A percentile compares a stretch with the other conserved stretches of the same genome.
These are phyloP conservation scores for Rhodeus uyekii DNA, from an alignment of 2,797 vertebrate species.

Conservation along the genomic window DNA sequence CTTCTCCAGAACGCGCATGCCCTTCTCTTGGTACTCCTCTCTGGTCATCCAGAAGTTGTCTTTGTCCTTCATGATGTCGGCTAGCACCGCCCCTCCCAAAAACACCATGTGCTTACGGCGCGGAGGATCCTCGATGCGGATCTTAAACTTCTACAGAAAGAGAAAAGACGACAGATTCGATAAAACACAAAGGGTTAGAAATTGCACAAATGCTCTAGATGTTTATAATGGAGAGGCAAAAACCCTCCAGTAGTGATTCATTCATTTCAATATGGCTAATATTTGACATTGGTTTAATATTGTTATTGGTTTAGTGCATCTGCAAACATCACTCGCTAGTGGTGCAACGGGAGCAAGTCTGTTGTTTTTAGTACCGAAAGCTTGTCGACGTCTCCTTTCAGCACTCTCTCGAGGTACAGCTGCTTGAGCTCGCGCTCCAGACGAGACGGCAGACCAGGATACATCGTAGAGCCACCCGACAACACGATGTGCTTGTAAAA, in stretches of 20 bases:
- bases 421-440: constrained; percentile 98
- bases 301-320: neutral
- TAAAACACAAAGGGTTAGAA: neutral
- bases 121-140: constrained; percentile 82
- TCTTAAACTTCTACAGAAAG: constrained; percentile 81
- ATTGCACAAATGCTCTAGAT: neutral
- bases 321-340: neutral
- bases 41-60: constrained; percentile 99
- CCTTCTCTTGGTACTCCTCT: constrained; percentile 97
- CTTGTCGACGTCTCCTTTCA: constrained; percentile 98
- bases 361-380: constrained; percentile 85
- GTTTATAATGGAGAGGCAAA: neutral
- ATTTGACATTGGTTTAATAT: neutral
- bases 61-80: constrained; percentile 99
- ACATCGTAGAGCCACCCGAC: constrained; percentile 98
- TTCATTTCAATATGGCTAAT: neutral
- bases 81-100: constrained; percentile 93
- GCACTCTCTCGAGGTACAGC: constrained; percentile 95
- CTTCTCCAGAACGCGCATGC: constrained; percentile 96
- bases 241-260: neutral
- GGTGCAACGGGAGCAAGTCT: neutral
- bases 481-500: constrained; percentile 99
- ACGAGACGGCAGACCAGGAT: constrained; percentile 93
- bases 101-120: constrained; percentile 99
- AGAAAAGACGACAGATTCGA: constrained; percentile 69